Conservation (phyloP, 2,113 vertebrate genomes). For the Eudyptes chrysolophus region DNA sequence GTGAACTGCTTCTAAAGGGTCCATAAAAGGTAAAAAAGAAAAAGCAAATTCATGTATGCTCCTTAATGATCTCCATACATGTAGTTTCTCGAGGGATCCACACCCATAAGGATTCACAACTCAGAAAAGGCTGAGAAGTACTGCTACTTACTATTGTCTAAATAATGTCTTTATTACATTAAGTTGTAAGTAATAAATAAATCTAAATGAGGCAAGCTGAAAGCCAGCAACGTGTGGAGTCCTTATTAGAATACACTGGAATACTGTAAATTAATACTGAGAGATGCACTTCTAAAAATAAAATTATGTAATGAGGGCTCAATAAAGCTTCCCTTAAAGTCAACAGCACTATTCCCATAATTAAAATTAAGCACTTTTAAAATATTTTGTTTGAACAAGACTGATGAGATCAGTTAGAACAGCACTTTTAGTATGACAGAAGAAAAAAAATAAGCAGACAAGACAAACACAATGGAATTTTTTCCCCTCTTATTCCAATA, state of each 20-base stretch:
- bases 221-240: not conserved
- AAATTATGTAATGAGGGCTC: not conserved
- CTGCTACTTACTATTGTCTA: not conserved
- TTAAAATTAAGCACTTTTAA: not conserved
- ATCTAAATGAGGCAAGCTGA: not conserved
- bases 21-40: slow-evolving; percentile 16
- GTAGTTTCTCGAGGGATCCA: not conserved
- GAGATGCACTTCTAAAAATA: slow-evolving; percentile 21
- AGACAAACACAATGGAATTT: not conserved
- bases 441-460: not conserved
- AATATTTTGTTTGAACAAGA: slow-evolving; percentile 14
- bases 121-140: not conserved
- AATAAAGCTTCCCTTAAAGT: not conserved
- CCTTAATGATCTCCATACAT: not conserved
- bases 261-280: not conserved
- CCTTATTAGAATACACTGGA: not conserved
- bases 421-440: not conserved
- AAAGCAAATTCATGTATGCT: not conserved
- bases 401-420: not conserved
- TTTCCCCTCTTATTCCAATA: not conserved
- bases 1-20: not conserved
- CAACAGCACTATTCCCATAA: not conserved
- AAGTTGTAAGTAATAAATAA: not conserved
- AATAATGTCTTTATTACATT: not conserved
- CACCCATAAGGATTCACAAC: not conserved